phyloP scores from a whole-genome alignment of 2,113 vertebrate species.

The Crotalus viridis region DNA sequence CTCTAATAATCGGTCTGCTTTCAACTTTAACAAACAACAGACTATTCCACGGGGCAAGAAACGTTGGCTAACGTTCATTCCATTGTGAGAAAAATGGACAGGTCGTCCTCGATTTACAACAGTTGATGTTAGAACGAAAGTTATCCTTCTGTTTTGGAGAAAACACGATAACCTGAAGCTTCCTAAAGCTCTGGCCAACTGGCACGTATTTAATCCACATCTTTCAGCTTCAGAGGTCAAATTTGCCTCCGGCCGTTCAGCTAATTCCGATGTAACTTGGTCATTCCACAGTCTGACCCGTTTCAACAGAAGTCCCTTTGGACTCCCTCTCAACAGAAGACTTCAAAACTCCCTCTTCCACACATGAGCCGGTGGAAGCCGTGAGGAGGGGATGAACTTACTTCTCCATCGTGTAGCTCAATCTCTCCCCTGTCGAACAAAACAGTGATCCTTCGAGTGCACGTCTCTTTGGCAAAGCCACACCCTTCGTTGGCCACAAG shows the following conservation, averaged over 20 bases:
- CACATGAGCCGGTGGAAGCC: not conserved
- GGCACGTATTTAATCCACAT: not conserved
- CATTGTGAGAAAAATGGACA: not conserved
- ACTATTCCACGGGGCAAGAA: not conserved
- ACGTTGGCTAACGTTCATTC: not conserved
- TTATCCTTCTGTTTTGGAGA: not conserved
- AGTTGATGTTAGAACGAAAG: not conserved
- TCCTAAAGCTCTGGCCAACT: not conserved
- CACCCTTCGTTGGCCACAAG: slow-evolving; percentile 89
- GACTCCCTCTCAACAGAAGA: not conserved
- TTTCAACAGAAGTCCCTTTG: not conserved
- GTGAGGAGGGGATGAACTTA: slow-evolving; percentile 49
- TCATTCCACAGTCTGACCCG: too few species aligned
- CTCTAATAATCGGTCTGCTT: not conserved
- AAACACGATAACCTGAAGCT: not conserved
- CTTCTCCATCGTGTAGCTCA: slow-evolving; percentile 80
- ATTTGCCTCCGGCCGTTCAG: not conserved
- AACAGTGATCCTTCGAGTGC: slow-evolving; percentile 82
- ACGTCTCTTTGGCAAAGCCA: slow-evolving; percentile 80
- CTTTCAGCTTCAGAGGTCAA: not conserved
- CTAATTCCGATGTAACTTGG: not conserved
- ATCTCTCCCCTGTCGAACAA: slow-evolving; percentile 83
- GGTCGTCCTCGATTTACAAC: not conserved
- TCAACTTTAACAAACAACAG: not conserved
- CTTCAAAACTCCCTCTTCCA: not conserved